These are phyloP conservation scores for Aurelia sp. DNA, from an alignment of 30 jellyfish, hydroid and myxozoan species.

Conservation along the genomic window DNA sequence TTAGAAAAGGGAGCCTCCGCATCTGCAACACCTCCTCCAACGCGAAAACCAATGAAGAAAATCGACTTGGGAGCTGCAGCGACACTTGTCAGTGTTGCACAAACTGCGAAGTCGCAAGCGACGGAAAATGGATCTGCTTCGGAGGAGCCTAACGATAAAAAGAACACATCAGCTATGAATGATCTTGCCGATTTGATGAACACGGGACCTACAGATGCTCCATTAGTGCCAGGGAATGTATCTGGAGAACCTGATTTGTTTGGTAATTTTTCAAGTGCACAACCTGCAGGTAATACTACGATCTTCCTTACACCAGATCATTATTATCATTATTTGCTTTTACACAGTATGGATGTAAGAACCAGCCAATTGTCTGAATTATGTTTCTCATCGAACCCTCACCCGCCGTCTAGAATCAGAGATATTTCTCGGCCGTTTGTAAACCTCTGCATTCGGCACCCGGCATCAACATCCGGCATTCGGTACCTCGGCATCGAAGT, in stretches of 20 bases:
- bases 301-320: too few species aligned
- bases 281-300: slow-evolving; percentile 12
- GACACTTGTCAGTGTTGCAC: slow-evolving; percentile 62
- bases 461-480: too few species aligned
- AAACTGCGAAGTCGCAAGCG: slow-evolving; percentile 12
- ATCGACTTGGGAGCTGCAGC: slow-evolving; percentile 97
- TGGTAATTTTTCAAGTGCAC: slow-evolving; percentile 84
- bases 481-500: too few species aligned
- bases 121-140: slow-evolving; percentile 3
- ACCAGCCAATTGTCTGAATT: too few species aligned
- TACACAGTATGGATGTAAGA: too few species aligned
- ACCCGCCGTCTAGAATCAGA: too few species aligned
- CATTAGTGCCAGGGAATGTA: slow-evolving; percentile 66
- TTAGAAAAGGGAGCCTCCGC: slow-evolving; percentile 4
- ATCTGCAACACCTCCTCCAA: slow-evolving; percentile 12
- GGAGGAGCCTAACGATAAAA: slow-evolving; percentile 19
- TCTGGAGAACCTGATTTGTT: slow-evolving; percentile 63
- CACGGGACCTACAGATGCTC: slow-evolving; percentile 71
- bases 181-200: slow-evolving; percentile 84
- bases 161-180: slow-evolving; percentile 62
- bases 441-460: too few species aligned
- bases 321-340: too few species aligned
- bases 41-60: slow-evolving; percentile 66
- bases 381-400: too few species aligned
- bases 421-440: too few species aligned